Conservation (phyloP, 1,140 invertebrate genomes). For the Trypoxylus dichotomus region DNA sequence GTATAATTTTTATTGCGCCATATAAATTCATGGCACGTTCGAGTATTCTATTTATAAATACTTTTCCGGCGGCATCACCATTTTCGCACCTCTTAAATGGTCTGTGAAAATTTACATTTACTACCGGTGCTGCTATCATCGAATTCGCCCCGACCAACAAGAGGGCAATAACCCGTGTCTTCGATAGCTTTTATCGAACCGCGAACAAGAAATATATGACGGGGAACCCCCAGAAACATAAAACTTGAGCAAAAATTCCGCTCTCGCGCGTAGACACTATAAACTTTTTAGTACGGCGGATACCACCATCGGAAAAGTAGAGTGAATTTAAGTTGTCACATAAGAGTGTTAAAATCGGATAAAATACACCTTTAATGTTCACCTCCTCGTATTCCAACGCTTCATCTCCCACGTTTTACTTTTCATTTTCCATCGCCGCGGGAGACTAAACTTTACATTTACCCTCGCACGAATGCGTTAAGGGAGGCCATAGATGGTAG, state of each 20-base stretch:
- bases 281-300: constrained; percentile 18
- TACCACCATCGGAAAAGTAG: background rate
- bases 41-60: constrained; percentile 18
- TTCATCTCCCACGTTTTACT: background rate
- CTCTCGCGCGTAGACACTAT: background rate
- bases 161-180: constrained; percentile 8
- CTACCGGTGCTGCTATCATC: background rate
- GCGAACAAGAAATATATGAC: constrained; percentile 11
- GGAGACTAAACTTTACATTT: constrained; percentile 4
- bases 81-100: constrained; percentile 18
- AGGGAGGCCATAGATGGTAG: too few species aligned
- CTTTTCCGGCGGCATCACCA: background rate
- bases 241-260: background rate
- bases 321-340: constrained; percentile 29
- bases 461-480: background rate
- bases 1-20: constrained; percentile 14
- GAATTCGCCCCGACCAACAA: constrained; percentile 5
- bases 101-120: constrained; percentile 20
- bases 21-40: background rate
- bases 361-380: constrained; percentile 21
- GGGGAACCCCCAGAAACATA: background rate
- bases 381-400: background rate
- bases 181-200: background rate
- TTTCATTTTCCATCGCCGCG: constrained; percentile 16
- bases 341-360: constrained; percentile 32